These are phyloP conservation scores for Euproctis similis DNA, from an alignment of 2,888 invertebrate genomes.

Conservation along the genomic window DNA sequence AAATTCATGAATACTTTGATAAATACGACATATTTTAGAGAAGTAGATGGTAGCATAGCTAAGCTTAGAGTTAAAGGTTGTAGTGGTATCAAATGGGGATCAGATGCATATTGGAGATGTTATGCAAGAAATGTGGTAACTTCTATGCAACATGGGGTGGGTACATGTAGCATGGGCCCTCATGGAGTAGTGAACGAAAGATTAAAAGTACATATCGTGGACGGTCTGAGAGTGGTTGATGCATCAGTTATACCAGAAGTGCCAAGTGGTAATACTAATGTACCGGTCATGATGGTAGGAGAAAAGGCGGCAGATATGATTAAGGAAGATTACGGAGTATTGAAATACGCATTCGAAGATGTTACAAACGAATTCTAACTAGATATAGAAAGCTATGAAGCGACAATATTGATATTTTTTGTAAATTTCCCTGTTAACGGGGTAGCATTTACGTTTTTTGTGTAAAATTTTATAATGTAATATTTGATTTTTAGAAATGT, in stretches of 20 bases:
- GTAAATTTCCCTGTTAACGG: no score
- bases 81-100: slow-evolving; percentile 54
- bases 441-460: no score
- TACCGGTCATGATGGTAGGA: slow-evolving; percentile 62
- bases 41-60: slow-evolving; percentile 33
- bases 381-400: no score
- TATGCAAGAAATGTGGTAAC: slow-evolving; percentile 71
- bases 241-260: slow-evolving; percentile 56
- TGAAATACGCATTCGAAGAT: not conserved
- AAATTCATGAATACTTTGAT: slow-evolving; percentile 38
- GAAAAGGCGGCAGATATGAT: slow-evolving; percentile 62
- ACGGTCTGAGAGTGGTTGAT: slow-evolving; percentile 48
- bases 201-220: slow-evolving; percentile 43
- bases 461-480: no score
- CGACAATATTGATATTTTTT: no score
- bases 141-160: slow-evolving; percentile 77
- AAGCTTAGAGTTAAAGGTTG: slow-evolving; percentile 68
- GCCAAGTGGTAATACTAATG: slow-evolving; percentile 57
- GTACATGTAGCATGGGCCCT: slow-evolving; percentile 56
- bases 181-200: slow-evolving; percentile 52
- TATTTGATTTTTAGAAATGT: no score
- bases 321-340: slow-evolving; percentile 34
- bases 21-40: slow-evolving; percentile 42
- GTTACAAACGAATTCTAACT: not conserved
- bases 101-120: slow-evolving; percentile 80